A percentile compares a stretch with the other conserved stretches of the same genome.
Evolutionary conservation across 2,888 invertebrate genomes (phyloP).

Genomic region (Drosophila greeni): DNA sequence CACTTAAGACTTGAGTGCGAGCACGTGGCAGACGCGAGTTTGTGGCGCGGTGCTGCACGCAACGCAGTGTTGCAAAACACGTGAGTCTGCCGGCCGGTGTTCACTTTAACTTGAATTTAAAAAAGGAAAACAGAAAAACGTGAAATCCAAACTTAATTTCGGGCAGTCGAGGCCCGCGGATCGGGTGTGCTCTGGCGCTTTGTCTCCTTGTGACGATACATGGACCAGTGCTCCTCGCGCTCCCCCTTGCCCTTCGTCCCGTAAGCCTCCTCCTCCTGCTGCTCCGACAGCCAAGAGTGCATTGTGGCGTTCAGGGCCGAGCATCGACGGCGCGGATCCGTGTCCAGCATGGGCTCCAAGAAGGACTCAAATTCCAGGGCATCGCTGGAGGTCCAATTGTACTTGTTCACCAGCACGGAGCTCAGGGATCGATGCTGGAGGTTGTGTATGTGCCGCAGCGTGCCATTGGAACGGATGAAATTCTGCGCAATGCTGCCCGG

Average conservation of each 20-base stretch:
- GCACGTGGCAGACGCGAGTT: neutral
- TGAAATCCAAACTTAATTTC: neutral
- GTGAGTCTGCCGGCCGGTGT: neutral
- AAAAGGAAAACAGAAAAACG: neutral
- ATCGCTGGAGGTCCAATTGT: conserved; percentile 92
- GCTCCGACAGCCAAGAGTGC: conserved; percentile 89
- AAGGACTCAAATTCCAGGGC: conserved; percentile 96
- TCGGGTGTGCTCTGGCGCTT: neutral
- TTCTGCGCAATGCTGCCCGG: conserved; percentile 94
- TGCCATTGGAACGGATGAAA: conserved; percentile 95
- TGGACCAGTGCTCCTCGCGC: neutral
- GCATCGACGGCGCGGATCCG: conserved; percentile 93
- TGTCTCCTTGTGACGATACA: neutral
- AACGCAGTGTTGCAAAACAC: conserved; percentile 4
- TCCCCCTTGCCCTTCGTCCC: too few relatives aligned
- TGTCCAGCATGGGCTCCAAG: conserved; percentile 96
- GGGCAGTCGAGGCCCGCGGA: neutral
- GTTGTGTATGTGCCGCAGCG: conserved; percentile 93
- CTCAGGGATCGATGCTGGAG: conserved; percentile 95
- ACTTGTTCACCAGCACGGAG: conserved; percentile 95
- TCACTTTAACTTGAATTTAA: conserved; percentile 1
- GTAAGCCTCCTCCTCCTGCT: too few relatives aligned
- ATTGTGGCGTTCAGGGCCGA: conserved; percentile 94
- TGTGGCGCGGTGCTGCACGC: neutral
- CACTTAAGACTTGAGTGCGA: neutral